Conservation (phyloP, 2,888 invertebrate genomes). For the Rhabditophanes sp. region DNA sequence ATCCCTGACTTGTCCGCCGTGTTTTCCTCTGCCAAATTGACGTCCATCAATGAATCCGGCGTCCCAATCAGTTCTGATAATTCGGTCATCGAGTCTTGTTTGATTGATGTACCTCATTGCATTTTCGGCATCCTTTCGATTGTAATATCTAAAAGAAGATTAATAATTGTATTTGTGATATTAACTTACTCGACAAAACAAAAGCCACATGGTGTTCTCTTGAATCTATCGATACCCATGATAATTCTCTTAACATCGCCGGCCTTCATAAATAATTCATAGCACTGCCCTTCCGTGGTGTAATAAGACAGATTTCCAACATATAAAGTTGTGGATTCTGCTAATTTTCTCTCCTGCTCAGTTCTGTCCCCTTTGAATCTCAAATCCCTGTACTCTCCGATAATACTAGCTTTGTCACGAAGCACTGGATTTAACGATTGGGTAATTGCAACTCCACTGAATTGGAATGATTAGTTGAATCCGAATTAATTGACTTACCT, state of each 20-base stretch:
- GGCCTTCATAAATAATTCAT: slow-evolving; percentile 82
- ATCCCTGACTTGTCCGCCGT: slow-evolving; percentile 93
- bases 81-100: slow-evolving; percentile 77
- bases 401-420: slow-evolving; percentile 17
- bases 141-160: slow-evolving; percentile 47
- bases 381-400: slow-evolving; percentile 38
- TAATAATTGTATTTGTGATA: slow-evolving; percentile 3
- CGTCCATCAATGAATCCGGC: slow-evolving; percentile 94
- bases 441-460: no score
- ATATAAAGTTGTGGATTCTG: slow-evolving; percentile 67
- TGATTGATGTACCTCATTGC: slow-evolving; percentile 72
- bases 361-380: slow-evolving; percentile 28
- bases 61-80: slow-evolving; percentile 95
- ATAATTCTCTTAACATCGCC: slow-evolving; percentile 80
- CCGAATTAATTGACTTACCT: no score
- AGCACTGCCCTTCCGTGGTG: slow-evolving; percentile 83
- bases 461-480: no score
- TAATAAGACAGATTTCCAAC: slow-evolving; percentile 94
- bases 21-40: slow-evolving; percentile 91
- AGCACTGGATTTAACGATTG: no score
- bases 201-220: slow-evolving; percentile 96
- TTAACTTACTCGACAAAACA: slow-evolving; percentile 75
- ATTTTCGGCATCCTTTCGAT: slow-evolving; percentile 50
- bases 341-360: slow-evolving; percentile 57
- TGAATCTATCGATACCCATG: slow-evolving; percentile 93